These are phyloP conservation scores for Sarcophaga rosellei DNA, from an alignment of 2,888 invertebrate species.

Conservation along the genomic window DNA sequence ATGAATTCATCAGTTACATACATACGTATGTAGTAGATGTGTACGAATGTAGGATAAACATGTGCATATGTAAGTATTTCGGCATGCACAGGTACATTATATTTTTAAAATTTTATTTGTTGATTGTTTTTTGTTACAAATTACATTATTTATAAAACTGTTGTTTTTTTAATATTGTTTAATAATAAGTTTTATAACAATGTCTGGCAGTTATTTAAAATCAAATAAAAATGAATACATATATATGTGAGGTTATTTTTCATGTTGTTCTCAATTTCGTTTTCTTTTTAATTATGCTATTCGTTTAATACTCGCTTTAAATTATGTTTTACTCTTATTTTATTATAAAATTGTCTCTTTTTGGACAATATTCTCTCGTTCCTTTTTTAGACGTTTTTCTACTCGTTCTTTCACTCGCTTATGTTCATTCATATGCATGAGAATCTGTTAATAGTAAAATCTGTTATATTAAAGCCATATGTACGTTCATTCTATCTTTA, in stretches of 20 bases:
- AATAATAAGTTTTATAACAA: background rate
- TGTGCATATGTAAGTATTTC: background rate
- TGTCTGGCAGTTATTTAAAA: slow-evolving; percentile 22
- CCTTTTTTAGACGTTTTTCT: slow-evolving; percentile 4
- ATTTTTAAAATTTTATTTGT: background rate
- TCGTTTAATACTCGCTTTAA: slow-evolving; percentile 12
- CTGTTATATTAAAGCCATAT: background rate
- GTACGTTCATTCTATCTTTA: background rate
- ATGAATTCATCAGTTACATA: slow-evolving; percentile 26
- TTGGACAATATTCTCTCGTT: background rate
- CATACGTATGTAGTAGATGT: background rate
- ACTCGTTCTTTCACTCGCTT: slow-evolving; percentile 12
- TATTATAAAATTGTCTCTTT: background rate
- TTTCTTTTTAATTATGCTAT: slow-evolving; percentile 10
- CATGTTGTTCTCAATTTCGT: slow-evolving; percentile 19
- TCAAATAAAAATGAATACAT: background rate
- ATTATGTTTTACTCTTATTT: slow-evolving; percentile 10
- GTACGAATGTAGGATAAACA: background rate
- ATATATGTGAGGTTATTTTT: slow-evolving; percentile 27
- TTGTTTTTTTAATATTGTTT: slow-evolving; percentile 26
- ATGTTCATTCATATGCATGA: slow-evolving; percentile 35
- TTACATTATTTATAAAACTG: background rate
- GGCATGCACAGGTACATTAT: background rate
- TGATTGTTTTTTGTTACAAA: background rate
- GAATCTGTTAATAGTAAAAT: background rate